Base-by-base conservation (phyloP, 2,888 invertebrate genomes). In the Eristalinus aeneus region DNA sequence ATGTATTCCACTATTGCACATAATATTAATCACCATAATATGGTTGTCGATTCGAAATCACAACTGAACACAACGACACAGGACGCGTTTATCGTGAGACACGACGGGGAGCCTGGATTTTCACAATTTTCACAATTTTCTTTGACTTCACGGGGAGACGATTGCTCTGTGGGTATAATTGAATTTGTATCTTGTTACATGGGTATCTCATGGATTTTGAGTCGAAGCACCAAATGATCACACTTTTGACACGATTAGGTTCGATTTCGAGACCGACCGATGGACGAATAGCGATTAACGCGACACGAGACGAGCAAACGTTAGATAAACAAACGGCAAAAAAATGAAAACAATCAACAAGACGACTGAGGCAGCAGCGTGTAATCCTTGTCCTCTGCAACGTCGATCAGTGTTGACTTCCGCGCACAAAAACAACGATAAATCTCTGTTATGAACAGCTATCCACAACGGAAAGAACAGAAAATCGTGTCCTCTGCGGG, bases 1-100 rank as follows among this genome's bases (percentile, higher is more conserved):
- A 83, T 73, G 53, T 53, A 75, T 56, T 58, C 11, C 46, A 58
- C 76, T 80, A 34, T 61, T 77, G 77, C 83, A 79, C 83, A 83
- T 87, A 83, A 78, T 87, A 75, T 83, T 72, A 39, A 64, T 71
- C 61, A 87, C 87, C 87, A 87, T 87, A 87, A 87, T 87, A 82
- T 46, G 16, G 46, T 46, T 16, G 46, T 46, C 46, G 46, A n/a
- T 16, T 46, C 16, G 39, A n/a, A 16, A 46, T 3, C 27, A 27
- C 27, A 31, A 20, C 34, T 56, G 11, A 56, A 16, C 16, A 8
- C 8, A 16, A 46, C 39, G 39, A 16, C 39, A 39, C n/a, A 16
- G 8, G 8, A 16, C 16, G n/a, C 46, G n/a, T 39, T 39, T 12
- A 5, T 39, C 12, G 1, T 46, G 27, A 3, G 27, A 27, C 27